Conservation (phyloP, 2,888 invertebrate genomes). For the Harpagoxenus sublaevis region DNA sequence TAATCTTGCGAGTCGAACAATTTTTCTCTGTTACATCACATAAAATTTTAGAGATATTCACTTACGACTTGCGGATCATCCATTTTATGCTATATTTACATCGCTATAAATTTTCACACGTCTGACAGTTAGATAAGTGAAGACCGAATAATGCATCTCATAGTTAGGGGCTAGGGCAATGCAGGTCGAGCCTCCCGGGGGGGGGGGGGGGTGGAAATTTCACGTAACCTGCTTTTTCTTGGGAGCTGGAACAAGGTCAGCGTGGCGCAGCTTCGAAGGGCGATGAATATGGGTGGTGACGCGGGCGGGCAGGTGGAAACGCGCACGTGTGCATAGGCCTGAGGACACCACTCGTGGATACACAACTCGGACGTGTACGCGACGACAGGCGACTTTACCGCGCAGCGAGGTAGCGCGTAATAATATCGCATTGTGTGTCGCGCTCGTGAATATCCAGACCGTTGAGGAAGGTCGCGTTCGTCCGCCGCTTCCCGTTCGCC, state of each 20-base stretch:
- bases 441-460: constrained; percentile 37
- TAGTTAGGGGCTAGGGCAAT: neutral
- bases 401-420: constrained; percentile 19
- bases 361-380: constrained; percentile 4
- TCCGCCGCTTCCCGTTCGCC: constrained; percentile 15
- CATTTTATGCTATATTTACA: neutral
- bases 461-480: constrained; percentile 53
- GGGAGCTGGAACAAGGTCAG: constrained; percentile 54
- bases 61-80: neutral
- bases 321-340: constrained; percentile 46
- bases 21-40: neutral
- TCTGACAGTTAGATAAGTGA: constrained; percentile 13
- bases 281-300: constrained; percentile 45
- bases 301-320: constrained; percentile 45
- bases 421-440: constrained; percentile 48
- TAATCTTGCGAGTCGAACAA: neutral
- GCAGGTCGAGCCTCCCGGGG: constrained; percentile 18
- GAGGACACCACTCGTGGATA: constrained; percentile 30
- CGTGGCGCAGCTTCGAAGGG: constrained; percentile 39
- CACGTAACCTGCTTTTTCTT: constrained; percentile 53
- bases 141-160: constrained; percentile 21
- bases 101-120: constrained; percentile 27
- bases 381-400: constrained; percentile 24
- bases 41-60: neutral
- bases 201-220: constrained; percentile 30